Conservation (phyloP, 2,888 invertebrate genomes). For the Raillietiella orientalis region DNA sequence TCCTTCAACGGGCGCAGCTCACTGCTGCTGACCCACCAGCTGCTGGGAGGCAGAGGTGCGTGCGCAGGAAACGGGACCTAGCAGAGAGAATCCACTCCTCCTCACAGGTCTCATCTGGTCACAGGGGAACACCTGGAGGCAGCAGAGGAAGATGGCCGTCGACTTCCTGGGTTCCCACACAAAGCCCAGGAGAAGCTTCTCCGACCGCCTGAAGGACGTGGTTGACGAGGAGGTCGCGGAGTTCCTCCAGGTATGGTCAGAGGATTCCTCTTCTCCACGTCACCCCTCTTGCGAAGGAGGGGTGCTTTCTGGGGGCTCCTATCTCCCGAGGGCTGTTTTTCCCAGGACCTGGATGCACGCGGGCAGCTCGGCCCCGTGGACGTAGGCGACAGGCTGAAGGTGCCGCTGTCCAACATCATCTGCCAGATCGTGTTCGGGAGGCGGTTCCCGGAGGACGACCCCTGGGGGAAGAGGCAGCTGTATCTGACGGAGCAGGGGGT, state of each 20-base stretch:
- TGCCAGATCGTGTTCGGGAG: constrained; percentile 43
- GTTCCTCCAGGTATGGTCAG: constrained; percentile 8
- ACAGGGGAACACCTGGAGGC: constrained; percentile 45
- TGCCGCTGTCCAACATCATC: constrained; percentile 39
- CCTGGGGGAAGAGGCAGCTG: constrained; percentile 40
- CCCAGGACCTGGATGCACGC: too few species aligned
- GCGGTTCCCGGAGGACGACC: constrained; percentile 22
- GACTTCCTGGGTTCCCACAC: constrained; percentile 38
- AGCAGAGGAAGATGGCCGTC: constrained; percentile 38
- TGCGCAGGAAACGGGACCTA: too few species aligned
- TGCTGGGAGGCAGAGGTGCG: too few species aligned
- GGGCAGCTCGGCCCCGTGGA: constrained; percentile 6
- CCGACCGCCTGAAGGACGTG: too few species aligned
- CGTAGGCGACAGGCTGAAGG: constrained; percentile 15
- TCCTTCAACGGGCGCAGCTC: constrained; percentile 42
- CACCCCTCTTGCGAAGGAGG: too few species aligned
- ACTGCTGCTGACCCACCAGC: constrained; percentile 39
- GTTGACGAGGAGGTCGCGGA: constrained; percentile 19
- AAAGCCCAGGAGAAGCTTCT: too few species aligned
- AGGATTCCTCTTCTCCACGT: not conserved
- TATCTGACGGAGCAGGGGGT: constrained; percentile 49
- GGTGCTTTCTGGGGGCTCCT: too few species aligned
- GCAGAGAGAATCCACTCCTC: constrained; percentile 1
- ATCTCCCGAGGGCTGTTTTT: too few species aligned
- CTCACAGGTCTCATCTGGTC: constrained; percentile 42